Percentiles rank a stretch among this genome's conserved stretches.
These are phyloP conservation scores for Catostomus latipinnis DNA, from an alignment of 2,797 vertebrate species.

Conservation along the genomic window DNA sequence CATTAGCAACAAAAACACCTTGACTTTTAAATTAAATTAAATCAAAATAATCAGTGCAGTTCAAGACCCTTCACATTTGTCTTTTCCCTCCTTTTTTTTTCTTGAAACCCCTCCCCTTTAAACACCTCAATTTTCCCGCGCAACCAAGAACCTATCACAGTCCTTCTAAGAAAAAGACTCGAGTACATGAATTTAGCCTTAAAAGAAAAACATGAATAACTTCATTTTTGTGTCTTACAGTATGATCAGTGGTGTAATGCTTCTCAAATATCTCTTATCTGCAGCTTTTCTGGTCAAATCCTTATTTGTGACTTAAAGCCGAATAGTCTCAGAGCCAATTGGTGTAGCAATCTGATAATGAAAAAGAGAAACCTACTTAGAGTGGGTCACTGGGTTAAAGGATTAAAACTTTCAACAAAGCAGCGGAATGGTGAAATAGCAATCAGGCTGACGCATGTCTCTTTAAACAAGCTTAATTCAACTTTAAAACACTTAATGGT, in stretches of 20 bases:
- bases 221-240: neutral
- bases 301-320: neutral
- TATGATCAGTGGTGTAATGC: neutral
- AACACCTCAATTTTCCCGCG: too few species aligned
- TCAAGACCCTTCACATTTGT: too few species aligned
- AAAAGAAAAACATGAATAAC: neutral
- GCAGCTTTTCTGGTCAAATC: slow-evolving; percentile 1
- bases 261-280: neutral
- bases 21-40: too few species aligned
- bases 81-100: too few species aligned
- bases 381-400: neutral
- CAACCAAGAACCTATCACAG: too few species aligned
- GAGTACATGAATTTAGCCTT: neutral
- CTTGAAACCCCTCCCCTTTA: too few species aligned
- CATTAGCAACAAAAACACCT: too few species aligned
- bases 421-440: neutral
- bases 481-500: slow-evolving; percentile 18
- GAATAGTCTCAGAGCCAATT: neutral
- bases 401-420: slow-evolving; percentile 28
- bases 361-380: neutral
- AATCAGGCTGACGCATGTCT: slow-evolving; percentile 3
- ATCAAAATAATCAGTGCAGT: too few species aligned
- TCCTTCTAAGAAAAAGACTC: neutral
- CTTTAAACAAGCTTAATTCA: slow-evolving; percentile 25
- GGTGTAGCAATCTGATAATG: slow-evolving; percentile 11